phyloP scores from a whole-genome alignment of 2,797 vertebrate genomes.

The Phoeniculus purpureus region DNA sequence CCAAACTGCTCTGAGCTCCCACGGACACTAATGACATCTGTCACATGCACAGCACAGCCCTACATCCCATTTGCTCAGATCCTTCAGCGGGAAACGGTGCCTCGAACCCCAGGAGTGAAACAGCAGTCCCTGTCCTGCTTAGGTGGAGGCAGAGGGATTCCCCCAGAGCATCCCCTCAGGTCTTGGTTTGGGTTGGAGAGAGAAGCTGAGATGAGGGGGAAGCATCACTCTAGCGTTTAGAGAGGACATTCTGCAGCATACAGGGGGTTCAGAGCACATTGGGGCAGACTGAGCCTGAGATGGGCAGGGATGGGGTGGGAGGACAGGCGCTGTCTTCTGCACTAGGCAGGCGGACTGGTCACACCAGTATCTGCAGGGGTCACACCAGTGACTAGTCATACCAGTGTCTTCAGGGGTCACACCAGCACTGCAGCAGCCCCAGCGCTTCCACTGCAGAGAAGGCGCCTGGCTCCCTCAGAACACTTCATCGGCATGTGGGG shows the following conservation, averaged over 20 bases:
- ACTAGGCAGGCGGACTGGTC: background rate
- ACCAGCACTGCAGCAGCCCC: background rate
- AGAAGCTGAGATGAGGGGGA: background rate
- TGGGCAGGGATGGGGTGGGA: background rate
- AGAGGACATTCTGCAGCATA: background rate
- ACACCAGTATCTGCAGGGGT: too few relatives aligned
- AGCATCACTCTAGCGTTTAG: background rate
- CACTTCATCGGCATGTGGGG: background rate
- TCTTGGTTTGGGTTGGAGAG: background rate
- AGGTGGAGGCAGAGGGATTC: background rate
- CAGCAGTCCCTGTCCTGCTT: background rate
- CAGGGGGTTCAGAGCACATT: accelerated
- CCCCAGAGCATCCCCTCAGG: background rate
- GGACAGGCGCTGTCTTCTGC: accelerated
- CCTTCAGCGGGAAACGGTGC: constrained; percentile 23
- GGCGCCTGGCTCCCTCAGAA: background rate
- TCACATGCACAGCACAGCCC: constrained; percentile 50
- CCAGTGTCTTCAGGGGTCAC: too few relatives aligned
- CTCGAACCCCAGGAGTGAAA: constrained; percentile 28
- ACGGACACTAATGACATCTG: constrained; percentile 56
- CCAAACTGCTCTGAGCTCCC: constrained; percentile 41
- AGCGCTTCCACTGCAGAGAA: background rate
- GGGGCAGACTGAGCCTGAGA: accelerated
- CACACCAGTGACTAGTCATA: too few relatives aligned
- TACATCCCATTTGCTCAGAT: constrained; percentile 48